Base-by-base conservation (phyloP, 2,888 invertebrate species). In the Maniola hyperantus region DNA sequence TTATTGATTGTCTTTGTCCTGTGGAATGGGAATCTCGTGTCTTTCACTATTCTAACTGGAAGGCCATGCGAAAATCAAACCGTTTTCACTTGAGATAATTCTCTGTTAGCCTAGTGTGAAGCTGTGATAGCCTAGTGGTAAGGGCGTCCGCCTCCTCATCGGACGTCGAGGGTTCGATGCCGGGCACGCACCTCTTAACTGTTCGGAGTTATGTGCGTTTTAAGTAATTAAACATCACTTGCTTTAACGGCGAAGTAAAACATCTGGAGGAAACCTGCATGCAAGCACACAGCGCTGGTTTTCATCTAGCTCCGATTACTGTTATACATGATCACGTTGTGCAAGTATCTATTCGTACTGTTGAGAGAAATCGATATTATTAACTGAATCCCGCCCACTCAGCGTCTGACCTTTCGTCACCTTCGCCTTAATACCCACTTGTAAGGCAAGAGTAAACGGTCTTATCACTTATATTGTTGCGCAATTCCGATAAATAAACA, bases 401-500 rank as follows among this genome's bases (percentile, higher is more conserved):
- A 39, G 33, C 51, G 57, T 50, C 54, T 61, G 68, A 72, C 69
- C 71, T 67, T 68, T 64, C 64, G 61, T 71, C 71, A 73, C 69
- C 73, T 69, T 66, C 59, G 68, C 62, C 66, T 68, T 69, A 65
- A 62, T 64, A 54, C 59, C 57, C 59, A 44, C 51, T 54, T 62
- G 63, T 62, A 57, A 61, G 36, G 64, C 65, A 39, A 68, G 57
- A 63, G 48, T 50, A 58, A 55, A 60, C 64, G 65, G 55, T 57
- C 77, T 75, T 78, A 77, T 79, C 77, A 74, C 69, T 69, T 68
- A 74, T 77, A 78, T 76, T 73, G 78, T 88, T 88, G 85, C 85
- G 86, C 85, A 87, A 86, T 84, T 83, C 73, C 76, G 76, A 79
- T 83, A 82, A 82, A 71, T 67, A 69, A 79, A 84, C 85, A 88